Evolutionary conservation across 2,797 vertebrate genomes (phyloP), one percentile per base, ranked within the genome.

Genomic region (Hirundo rustica): DNA sequence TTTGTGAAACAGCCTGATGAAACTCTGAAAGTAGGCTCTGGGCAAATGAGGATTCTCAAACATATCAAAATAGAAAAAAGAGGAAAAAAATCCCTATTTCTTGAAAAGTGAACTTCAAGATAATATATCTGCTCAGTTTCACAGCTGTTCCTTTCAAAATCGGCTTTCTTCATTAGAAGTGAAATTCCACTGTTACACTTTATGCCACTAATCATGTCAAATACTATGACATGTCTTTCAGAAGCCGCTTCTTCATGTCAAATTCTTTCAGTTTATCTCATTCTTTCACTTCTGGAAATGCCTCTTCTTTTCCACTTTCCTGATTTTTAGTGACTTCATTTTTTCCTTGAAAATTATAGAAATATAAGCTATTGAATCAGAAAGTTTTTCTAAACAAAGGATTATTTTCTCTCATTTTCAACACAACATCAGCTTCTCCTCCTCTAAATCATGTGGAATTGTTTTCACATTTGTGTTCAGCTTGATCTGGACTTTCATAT

Each of bases 341-440:
- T 87, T 74, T 92, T 67, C 27, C 44, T 88, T 91, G n/a, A 64
- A 88, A 73, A 87, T 74, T 54, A 50, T 40, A 47, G n/a, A 80
- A 92, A 85, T 50, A 62, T 38, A 76, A 84, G 17, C 14, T 89
- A 27, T 67, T 62, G 44, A 84, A 60, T 64, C 40, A 58, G 53
- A 58, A 83, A 29, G 21, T 1, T 0, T 74, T 80, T 66, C 58
- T 85, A 83, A 93, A 83, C 29, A 80, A 67, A 89, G 73, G 4
- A 42, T 25, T 78, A 36, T 88, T 92, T 92, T 89, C 58, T 74
- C n/a, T 80, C 51, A 58, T 93, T 89, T 84, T 88, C 47, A 87
- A 48, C 21, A 75, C 40, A 88, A 55, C 26, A 64, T 70, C 54
- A 85, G 30, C 51, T 84, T 85, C 48, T 45, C 26, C 85, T 80